A percentile compares a stretch with the other conserved stretches of the same genome.
These are phyloP conservation scores for Atopsyche davidsoni DNA, from an alignment of 1,140 invertebrate genomes.

Conservation along the genomic window DNA sequence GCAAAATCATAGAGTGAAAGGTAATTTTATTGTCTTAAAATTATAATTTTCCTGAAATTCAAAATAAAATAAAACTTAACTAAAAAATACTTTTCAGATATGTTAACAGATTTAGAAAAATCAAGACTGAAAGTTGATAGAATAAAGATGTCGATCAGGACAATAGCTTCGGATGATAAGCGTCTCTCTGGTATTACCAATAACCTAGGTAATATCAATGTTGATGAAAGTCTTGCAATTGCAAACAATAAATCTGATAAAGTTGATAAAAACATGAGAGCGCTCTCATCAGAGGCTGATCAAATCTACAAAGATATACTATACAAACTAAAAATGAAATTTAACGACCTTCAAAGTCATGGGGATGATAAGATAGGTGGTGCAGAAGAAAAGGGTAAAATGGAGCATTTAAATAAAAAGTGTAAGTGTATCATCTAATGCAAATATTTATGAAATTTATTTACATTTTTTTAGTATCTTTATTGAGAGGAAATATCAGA, in stretches of 20 bases:
- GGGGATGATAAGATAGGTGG: conserved; percentile 42
- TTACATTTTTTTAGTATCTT: conserved; percentile 42
- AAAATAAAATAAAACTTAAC: background rate
- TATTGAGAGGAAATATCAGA: conserved; percentile 53
- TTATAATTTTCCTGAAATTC: background rate
- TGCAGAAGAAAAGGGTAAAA: conserved; percentile 41
- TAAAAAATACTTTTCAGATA: conserved; percentile 31
- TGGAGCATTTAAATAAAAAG: no score
- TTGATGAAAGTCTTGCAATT: conserved; percentile 26
- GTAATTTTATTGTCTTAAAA: conserved; percentile 9
- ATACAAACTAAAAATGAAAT: conserved; percentile 41
- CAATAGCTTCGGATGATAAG: conserved; percentile 39
- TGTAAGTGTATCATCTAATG: background rate
- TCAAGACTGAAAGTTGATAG: conserved; percentile 36
- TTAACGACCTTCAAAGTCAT: conserved; percentile 41
- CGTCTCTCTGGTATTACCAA: conserved; percentile 30
- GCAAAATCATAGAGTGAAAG: conserved; percentile 15
- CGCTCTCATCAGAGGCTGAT: conserved; percentile 47
- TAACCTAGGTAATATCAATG: conserved; percentile 32
- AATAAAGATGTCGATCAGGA: conserved; percentile 37
- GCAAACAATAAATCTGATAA: conserved; percentile 38
- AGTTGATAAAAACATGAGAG: conserved; percentile 46
- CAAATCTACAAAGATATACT: conserved; percentile 42
- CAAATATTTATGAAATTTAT: background rate
- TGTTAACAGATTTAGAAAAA: conserved; percentile 36